Percentiles rank a stretch among this genome's conserved stretches.
Evolutionary conservation across 2,113 vertebrate species (phyloP).

Genomic region (Ploceus nigricollis): DNA sequence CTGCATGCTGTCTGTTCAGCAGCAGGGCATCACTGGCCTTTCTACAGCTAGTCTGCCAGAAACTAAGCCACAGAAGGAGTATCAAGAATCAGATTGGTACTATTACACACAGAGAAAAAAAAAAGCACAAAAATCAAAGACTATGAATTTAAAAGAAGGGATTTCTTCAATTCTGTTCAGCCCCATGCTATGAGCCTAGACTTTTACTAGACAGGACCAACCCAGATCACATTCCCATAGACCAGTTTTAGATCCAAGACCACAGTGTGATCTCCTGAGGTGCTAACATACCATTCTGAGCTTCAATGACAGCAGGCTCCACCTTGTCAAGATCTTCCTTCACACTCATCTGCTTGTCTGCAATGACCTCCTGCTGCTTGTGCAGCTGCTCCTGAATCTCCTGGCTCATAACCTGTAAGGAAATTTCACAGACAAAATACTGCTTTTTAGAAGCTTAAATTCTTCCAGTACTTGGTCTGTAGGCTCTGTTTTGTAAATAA

Average conservation of each 20-base stretch:
- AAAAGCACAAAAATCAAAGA: not conserved
- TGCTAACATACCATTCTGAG: constrained; percentile 88
- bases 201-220: not conserved
- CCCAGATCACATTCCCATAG: not conserved
- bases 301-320: constrained; percentile 96
- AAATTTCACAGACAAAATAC: not conserved
- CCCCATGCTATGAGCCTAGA: not conserved
- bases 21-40: not conserved
- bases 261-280: not conserved
- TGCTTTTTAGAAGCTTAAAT: not conserved
- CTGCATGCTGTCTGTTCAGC: not conserved
- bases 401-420: constrained; percentile 92
- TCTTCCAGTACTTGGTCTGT: not conserved
- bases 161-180: not conserved
- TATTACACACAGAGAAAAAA: not conserved
- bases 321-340: constrained; percentile 95
- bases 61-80: not conserved
- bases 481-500: not conserved
- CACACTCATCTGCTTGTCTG: constrained; percentile 95
- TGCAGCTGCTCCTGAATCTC: constrained; percentile 97
- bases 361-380: constrained; percentile 95
- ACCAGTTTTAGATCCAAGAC: not conserved
- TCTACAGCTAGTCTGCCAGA: not conserved
- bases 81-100: not conserved
- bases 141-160: not conserved